Evolutionary conservation across 2,113 vertebrate species (phyloP), one percentile per base, ranked within the genome.

Genomic region (Nerophis lumbriciformis): DNA sequence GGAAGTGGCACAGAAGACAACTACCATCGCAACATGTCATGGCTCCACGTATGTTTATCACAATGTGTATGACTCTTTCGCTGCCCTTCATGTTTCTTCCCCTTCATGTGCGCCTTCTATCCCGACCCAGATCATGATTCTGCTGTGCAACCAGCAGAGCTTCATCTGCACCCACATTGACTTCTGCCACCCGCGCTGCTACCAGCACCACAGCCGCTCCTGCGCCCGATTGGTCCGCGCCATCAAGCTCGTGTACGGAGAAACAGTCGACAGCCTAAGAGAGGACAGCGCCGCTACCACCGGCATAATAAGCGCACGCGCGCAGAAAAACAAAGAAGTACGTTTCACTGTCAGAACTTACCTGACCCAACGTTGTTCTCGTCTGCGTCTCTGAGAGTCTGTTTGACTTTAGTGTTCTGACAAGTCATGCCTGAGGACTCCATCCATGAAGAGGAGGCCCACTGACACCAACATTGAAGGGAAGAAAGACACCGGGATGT

Each of bases 101-200:
- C 9, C n/a, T 35, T 9, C 1, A 1, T 11, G 11, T 4, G 53
- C 4, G 5, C 57, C 36, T 74, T 71, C 68, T 53, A 66, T 64
- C 85, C 77, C 47, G 3, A 15, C 56, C 38, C 87, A 99, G 96
- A 94, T 99, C 45, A 99, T 98, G 95, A 95, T 99, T 76, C 85
- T 98, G 2, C 78, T 99, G 53, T 98, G 96, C 90, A 99, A 98
- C 86, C 97, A 99, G 84, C 97, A 99, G 72, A 99, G 95, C 69
- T 99, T 99, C 87, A 99, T 99, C 82, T 99, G 97, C 39, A 95
- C 93, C 2, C 97, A 99, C 28, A 68, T 95, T 8, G 97, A 99
- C 84, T 99, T 95, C 87, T 99, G 97, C 72, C 97, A 98, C 74
- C 95, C 97, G 0, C 94, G 94, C 83, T 99, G 97, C 85, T 99